Base-by-base conservation (phyloP, 1,140 invertebrate genomes). In the Halictus rubicundus region DNA sequence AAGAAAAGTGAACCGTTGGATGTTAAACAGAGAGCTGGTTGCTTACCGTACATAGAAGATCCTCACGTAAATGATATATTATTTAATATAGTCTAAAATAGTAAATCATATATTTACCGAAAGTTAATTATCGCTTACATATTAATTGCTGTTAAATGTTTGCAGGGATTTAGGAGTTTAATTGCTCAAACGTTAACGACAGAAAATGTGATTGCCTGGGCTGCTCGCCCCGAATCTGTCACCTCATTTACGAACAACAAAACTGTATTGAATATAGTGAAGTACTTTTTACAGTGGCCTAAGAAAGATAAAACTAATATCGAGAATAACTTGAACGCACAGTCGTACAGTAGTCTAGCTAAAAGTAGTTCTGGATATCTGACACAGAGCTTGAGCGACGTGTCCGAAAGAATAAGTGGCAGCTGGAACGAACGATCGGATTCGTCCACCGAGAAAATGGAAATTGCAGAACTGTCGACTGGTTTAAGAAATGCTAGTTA, bases 21-120 rank as follows among this genome's bases (percentile, higher is more conserved):
- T 88, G 96, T 99, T 0, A 98, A 99, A 90, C 97, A 98, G 89
- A 95, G 96, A 88, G 97, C 97, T 21, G 98, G 98, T 4, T 97
- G 97, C 91, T 94, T 98, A 2, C 97, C 97, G 0, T 98, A 98
- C 91, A 88, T 95, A 4, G 96, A 97, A 91, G 98, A 99, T 93
- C 97, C 97, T 19, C 95, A 97, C 90, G 91, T 92, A 90, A 86
- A 77, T 72, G 80, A 63, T 21, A 63, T 21, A 60, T 46, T 68
- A 21, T 46, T 25, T 42, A 39, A 16, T 49, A 70, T 25, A 19
- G 19, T 63, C 46, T 37, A 63, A 8, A 32, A 32, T 32, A n/a
- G n/a, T n/a, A 32, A 16, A 16, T 32, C 49, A 65, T 19, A 39
- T 25, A 46, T 23, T 2, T 60, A 59, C 7, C 32, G 14, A 78